A percentile compares a stretch with the other conserved stretches of the same genome.
Conservation (phyloP, 2,888 invertebrate genomes). For the Trichacis sp. region DNA sequence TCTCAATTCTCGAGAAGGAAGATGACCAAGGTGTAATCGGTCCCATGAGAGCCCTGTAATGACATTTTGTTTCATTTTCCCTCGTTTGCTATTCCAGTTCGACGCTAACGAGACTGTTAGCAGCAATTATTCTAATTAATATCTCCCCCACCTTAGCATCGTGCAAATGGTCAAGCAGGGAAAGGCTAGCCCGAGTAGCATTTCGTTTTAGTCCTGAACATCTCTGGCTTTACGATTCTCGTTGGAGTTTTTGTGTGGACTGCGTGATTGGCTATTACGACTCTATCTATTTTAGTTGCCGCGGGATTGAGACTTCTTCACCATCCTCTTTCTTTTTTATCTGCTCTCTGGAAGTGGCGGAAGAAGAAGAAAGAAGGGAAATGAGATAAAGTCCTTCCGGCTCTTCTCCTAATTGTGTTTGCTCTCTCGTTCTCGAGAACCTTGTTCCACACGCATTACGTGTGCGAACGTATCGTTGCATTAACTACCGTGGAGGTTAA, state of each 20-base stretch:
- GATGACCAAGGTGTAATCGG: conserved; percentile 44
- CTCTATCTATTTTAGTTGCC: conserved; percentile 60
- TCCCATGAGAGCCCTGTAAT: conserved; percentile 41
- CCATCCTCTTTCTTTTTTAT: conserved; percentile 31
- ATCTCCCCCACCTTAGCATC: conserved; percentile 55
- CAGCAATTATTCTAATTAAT: conserved; percentile 69
- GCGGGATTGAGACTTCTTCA: conserved; percentile 62
- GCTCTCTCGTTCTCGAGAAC: conserved; percentile 50
- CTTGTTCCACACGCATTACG: conserved; percentile 1
- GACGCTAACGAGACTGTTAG: conserved; percentile 69
- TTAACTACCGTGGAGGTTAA: conserved; percentile 7
- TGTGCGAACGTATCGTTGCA: neutral
- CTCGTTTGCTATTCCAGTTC: conserved; percentile 63
- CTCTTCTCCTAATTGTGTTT: conserved; percentile 59
- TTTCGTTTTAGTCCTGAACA: conserved; percentile 41
- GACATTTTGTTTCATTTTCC: conserved; percentile 57
- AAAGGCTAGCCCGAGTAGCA: conserved; percentile 19
- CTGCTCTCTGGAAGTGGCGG: conserved; percentile 32
- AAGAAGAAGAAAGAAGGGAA: conserved; percentile 20
- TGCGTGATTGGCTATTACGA: conserved; percentile 68
- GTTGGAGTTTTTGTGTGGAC: conserved; percentile 61
- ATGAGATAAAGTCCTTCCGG: conserved; percentile 47
- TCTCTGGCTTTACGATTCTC: conserved; percentile 61
- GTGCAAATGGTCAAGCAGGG: conserved; percentile 26
- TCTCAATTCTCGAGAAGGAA: conserved; percentile 38